Evolutionary conservation across 2,888 invertebrate species (phyloP).

Genomic region (Melikaiella ostensackeni): DNA sequence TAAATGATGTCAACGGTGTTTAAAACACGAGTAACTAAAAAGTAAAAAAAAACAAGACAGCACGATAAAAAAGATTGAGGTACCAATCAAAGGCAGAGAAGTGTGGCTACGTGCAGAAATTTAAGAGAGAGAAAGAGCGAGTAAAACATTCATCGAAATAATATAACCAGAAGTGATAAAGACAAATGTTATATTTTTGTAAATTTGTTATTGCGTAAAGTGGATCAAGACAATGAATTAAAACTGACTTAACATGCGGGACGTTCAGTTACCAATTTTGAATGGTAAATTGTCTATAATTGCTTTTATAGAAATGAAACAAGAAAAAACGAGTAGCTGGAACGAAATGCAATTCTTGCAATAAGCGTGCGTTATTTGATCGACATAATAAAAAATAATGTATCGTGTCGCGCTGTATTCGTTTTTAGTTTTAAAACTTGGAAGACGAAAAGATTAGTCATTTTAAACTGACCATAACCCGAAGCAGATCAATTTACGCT

Average conservation of each 20-base stretch:
- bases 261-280: conserved; percentile 3
- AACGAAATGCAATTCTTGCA: conserved; percentile 48
- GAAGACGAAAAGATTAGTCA: conserved; percentile 49
- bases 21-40: conserved; percentile 44
- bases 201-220: conserved; percentile 76
- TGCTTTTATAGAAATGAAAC: conserved; percentile 26
- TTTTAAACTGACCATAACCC: conserved; percentile 43
- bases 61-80: conserved; percentile 64
- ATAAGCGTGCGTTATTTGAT: conserved; percentile 44
- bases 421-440: conserved; percentile 52
- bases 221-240: conserved; percentile 75
- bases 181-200: conserved; percentile 75
- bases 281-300: conserved; percentile 7
- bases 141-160: conserved; percentile 69
- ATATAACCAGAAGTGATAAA: conserved; percentile 69
- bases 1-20: conserved; percentile 50
- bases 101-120: conserved; percentile 54
- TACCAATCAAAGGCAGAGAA: conserved; percentile 51
- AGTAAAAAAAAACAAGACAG: conserved; percentile 58
- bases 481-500: conserved; percentile 43
- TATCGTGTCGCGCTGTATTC: conserved; percentile 52
- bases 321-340: conserved; percentile 42
- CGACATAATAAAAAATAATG: conserved; percentile 42
- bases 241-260: conserved; percentile 48
- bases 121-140: conserved; percentile 53